These are phyloP conservation scores for Poecilobothrus nobilitatus DNA, from an alignment of 2,888 invertebrate species.

Conservation along the genomic window DNA sequence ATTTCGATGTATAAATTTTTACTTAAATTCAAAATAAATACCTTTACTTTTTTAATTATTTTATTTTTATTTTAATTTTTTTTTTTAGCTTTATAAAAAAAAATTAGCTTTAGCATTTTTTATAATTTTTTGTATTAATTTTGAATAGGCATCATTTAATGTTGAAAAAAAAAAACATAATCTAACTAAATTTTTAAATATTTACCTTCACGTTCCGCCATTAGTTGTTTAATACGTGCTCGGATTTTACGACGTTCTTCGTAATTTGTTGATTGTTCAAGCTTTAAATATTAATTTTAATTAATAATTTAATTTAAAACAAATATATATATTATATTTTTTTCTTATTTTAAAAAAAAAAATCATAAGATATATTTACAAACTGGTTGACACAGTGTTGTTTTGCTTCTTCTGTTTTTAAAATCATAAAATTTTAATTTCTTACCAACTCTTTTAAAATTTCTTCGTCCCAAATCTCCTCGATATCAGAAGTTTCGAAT, in stretches of 20 bases:
- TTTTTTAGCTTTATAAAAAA: no score
- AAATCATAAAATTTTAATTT: constrained; percentile 22
- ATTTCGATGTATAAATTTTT: no score
- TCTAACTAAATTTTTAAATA: no score
- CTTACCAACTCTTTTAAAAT: constrained; percentile 62
- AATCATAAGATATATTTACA: constrained; percentile 3
- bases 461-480: constrained; percentile 70
- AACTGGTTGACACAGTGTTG: not conserved
- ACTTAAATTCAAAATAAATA: no score
- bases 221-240: constrained; percentile 69
- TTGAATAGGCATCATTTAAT: no score
- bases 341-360: not conserved
- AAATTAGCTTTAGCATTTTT: no score
- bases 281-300: constrained; percentile 44
- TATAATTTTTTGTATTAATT: no score
- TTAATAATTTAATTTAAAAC: not conserved
- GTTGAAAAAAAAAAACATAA: no score
- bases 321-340: no score
- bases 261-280: constrained; percentile 78
- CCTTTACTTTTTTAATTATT: no score
- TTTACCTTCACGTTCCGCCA: constrained; percentile 80
- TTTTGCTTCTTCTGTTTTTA: not conserved
- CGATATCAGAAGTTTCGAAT: constrained; percentile 52
- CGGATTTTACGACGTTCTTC: constrained; percentile 76
- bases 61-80: no score